Base-by-base conservation (phyloP, 1,140 invertebrate genomes). In the Danaus plexippus region DNA sequence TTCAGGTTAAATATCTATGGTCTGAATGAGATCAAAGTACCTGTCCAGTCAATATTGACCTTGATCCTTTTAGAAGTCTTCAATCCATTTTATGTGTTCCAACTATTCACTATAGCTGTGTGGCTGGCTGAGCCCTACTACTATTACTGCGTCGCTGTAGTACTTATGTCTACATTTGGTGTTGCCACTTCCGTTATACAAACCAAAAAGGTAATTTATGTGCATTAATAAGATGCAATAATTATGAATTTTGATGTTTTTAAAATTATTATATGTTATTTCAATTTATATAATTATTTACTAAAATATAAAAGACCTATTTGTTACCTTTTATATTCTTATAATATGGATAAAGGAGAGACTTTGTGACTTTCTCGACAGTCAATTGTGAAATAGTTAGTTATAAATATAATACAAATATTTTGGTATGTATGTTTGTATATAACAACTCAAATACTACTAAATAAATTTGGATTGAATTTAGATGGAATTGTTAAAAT, bases 51-150 rank as follows among this genome's bases (percentile, higher is more conserved):
- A 50, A 88, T 95, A 18, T 72, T 91, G 50, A 90, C 91, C 4
- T 82, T 97, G 8, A 80, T 96, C 1, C 77, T 95, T 10, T 76
- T 96, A 10, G 95, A 96, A 87, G 91, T 94, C 15, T 90, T 99
- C 47, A 97, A 97, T 77, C 98, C 98, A 0, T 99, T 98, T 86
- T 99, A 99, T 82, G 93, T 99, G 48, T 98, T 97, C 83, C 96
- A 98, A 93, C 80, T 95, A 46, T 96, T 96, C 79, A 96, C 94
- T 9, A 89, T 96, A 9, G 84, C 90, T 3, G 89, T 96, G 41
- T 97, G 95, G 94, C 85, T 95, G 5, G 88, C 90, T 1, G 95
- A 96, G 66, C 87, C 90, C 9, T 97, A 97, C 72, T 91, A 92
- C 57, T 96, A 96, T 70, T 98, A 97, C 77, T 93, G 94, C 9